Conservation (phyloP, 2,888 invertebrate species). For the Callimorpha dominula region DNA sequence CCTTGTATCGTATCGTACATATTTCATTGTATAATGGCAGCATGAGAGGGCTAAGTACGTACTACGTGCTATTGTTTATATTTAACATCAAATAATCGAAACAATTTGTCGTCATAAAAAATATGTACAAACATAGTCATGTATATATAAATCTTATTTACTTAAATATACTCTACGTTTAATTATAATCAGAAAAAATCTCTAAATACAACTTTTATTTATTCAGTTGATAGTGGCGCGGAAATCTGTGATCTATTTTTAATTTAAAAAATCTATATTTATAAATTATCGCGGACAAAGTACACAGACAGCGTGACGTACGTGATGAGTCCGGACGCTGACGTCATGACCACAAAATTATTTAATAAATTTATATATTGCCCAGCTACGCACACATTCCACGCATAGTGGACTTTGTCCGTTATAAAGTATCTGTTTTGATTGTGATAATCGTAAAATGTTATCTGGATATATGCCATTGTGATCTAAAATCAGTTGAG, state of each 20-base stretch:
- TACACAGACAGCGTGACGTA: neutral
- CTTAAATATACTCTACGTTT: neutral
- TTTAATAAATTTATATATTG: neutral
- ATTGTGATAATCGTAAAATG: conserved; percentile 47
- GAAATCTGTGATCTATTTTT: conserved; percentile 10
- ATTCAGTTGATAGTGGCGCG: neutral
- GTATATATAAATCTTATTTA: neutral
- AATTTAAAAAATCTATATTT: neutral
- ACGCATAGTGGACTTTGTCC: conserved; percentile 25
- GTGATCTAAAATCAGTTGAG: conserved; percentile 51
- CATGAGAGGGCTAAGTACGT: neutral
- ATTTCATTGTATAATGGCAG: neutral
- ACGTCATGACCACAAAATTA: neutral
- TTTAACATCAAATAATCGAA: neutral
- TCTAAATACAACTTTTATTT: neutral
- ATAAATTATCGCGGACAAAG: neutral
- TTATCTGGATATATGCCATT: conserved; percentile 39
- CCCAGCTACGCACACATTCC: conserved; percentile 12
- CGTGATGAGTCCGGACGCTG: neutral
- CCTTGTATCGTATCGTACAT: no score
- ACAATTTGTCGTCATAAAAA: neutral
- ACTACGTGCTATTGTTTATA: neutral
- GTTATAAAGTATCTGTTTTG: conserved; percentile 33
- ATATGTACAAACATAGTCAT: neutral
- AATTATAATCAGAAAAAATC: neutral